A percentile compares a stretch with the other conserved stretches of the same genome.
phyloP scores from a whole-genome alignment of 2,888 invertebrate genomes.

The Rotaria socialis region DNA sequence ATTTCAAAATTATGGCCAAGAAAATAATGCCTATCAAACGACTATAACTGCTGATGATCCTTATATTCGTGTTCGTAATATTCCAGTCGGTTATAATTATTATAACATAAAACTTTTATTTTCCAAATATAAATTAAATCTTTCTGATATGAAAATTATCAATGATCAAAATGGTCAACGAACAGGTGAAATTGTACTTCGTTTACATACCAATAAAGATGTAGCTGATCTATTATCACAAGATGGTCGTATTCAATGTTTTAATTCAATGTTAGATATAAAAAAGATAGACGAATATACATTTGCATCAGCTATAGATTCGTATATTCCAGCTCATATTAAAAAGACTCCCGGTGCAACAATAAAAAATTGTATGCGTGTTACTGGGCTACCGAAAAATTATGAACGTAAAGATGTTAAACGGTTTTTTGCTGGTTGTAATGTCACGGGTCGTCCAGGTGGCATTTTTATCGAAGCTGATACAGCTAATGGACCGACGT shows the following conservation, averaged over 20 bases:
- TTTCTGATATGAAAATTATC: slow-evolving; percentile 78
- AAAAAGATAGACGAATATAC: slow-evolving; percentile 58
- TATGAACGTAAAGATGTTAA: slow-evolving; percentile 16
- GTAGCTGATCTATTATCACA: slow-evolving; percentile 68
- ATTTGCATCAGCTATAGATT: slow-evolving; percentile 73
- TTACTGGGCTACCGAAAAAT: neutral
- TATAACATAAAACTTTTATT: slow-evolving; percentile 78
- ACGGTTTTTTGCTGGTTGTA: slow-evolving; percentile 6
- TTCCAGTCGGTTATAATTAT: slow-evolving; percentile 72
- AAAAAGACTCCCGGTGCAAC: neutral
- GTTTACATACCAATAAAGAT: slow-evolving; percentile 70
- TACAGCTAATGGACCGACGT: slow-evolving; percentile 18
- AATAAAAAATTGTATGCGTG: neutral
- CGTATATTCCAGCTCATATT: slow-evolving; percentile 48
- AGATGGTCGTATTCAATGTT: slow-evolving; percentile 69
- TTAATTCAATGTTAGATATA: slow-evolving; percentile 70
- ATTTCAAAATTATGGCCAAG: neutral
- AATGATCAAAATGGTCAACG: slow-evolving; percentile 75
- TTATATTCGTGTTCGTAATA: slow-evolving; percentile 68
- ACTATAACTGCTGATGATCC: slow-evolving; percentile 20
- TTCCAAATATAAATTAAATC: slow-evolving; percentile 71
- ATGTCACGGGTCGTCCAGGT: slow-evolving; percentile 46
- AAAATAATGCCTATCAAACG: neutral
- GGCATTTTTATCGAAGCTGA: slow-evolving; percentile 16
- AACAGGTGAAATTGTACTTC: slow-evolving; percentile 72